A percentile compares a stretch with the other conserved stretches of the same genome.
phyloP scores from a whole-genome alignment of 2,797 vertebrate genomes.

The Mallotus villosus region DNA sequence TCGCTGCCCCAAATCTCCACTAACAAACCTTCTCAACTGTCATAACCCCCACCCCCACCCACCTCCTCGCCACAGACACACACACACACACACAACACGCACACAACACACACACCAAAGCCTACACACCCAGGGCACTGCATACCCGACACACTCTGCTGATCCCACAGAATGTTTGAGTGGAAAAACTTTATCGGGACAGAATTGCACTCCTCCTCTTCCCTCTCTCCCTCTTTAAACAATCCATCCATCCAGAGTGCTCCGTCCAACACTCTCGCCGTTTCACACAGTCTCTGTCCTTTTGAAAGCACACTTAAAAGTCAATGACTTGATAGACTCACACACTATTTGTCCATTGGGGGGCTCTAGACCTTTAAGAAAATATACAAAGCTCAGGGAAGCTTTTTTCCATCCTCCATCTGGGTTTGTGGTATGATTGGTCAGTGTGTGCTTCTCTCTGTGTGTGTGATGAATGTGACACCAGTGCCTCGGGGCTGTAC shows the following conservation, averaged over 20 bases:
- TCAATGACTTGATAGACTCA: conserved; percentile 21
- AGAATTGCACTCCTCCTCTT: conserved; percentile 52
- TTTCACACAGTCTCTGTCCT: conserved; percentile 39
- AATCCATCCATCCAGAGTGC: conserved; percentile 12
- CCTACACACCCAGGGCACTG: conserved; percentile 43
- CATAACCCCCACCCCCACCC: conserved; percentile 38
- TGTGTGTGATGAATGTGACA: conserved; percentile 41
- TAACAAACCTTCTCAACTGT: conserved; percentile 47
- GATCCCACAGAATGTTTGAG: conserved; percentile 62
- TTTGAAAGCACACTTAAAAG: conserved; percentile 37
- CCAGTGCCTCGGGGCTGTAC: conserved; percentile 56
- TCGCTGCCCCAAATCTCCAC: conserved; percentile 37
- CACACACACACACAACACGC: conserved; percentile 13
- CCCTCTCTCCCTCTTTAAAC: conserved; percentile 10
- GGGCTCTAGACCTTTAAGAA: too few species aligned
- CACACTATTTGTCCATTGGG: conserved; percentile 11
- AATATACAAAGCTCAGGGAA: conserved; percentile 17
- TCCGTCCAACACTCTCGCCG: conserved; percentile 20
- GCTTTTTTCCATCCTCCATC: conserved; percentile 26
- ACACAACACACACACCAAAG: conserved; percentile 13
- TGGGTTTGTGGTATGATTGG: conserved; percentile 35
- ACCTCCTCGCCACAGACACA: conserved; percentile 1
- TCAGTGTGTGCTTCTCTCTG: conserved; percentile 25
- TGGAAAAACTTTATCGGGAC: conserved; percentile 64
- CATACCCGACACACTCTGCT: conserved; percentile 55